Conservation (phyloP, 2,113 vertebrate genomes). For the Saguinus midas region DNA sequence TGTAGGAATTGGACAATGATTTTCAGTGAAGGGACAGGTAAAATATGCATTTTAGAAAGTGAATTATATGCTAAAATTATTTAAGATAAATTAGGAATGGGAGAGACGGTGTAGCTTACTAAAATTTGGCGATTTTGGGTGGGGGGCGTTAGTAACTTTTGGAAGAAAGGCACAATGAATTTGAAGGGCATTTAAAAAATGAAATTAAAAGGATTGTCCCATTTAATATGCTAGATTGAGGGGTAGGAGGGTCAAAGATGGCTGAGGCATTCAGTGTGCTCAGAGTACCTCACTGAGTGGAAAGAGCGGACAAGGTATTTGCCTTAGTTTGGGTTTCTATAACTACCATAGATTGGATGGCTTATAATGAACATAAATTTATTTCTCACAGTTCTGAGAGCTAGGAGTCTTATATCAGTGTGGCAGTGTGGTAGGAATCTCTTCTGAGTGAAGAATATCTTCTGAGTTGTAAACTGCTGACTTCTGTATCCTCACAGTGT, state of each 20-base stretch:
- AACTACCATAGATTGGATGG: neutral
- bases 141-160: neutral
- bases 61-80: neutral
- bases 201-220: neutral
- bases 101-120: neutral
- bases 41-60: neutral
- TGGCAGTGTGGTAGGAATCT: rapidly evolving
- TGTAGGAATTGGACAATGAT: neutral
- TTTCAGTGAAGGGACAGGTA: neutral
- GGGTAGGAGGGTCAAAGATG: neutral
- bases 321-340: neutral
- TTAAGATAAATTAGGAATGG: neutral
- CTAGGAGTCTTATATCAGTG: neutral
- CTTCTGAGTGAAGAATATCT: neutral
- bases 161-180: neutral
- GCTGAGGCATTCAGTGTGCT: neutral
- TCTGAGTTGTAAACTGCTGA: neutral
- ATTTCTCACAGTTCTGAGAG: neutral
- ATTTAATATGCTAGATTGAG: neutral
- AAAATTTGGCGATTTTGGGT: neutral
- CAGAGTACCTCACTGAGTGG: neutral
- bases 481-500: neutral
- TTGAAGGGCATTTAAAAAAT: neutral
- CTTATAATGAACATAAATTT: neutral
- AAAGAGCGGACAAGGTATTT: neutral